Evolutionary conservation across 2,113 vertebrate genomes (phyloP).

Genomic region (Hiodon tergisus): DNA sequence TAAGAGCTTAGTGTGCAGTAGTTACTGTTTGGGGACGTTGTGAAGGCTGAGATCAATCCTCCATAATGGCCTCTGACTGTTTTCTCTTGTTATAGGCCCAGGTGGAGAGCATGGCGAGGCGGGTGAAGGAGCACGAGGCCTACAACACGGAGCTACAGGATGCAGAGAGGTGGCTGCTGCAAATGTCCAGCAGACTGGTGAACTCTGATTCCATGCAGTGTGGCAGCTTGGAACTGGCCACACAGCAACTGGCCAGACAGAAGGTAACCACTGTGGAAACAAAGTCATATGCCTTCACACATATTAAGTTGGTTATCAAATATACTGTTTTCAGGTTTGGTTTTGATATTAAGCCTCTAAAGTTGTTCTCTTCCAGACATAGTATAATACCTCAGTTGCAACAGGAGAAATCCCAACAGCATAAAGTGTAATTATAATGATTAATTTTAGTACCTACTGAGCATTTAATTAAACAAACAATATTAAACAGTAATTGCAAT

Average conservation of each 20-base stretch:
- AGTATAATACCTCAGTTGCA: no score
- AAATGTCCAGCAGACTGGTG: slow-evolving; percentile 90
- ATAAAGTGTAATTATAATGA: no score
- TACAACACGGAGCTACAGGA: slow-evolving; percentile 88
- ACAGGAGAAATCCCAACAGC: no score
- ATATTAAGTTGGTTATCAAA: background rate
- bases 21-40: background rate
- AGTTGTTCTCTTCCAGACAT: no score
- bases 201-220: slow-evolving; percentile 76
- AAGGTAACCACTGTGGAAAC: slow-evolving; percentile 65
- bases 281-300: background rate
- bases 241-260: slow-evolving; percentile 88
- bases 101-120: slow-evolving; percentile 68
- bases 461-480: no score
- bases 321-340: background rate
- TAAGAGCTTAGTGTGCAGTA: slow-evolving; percentile 45
- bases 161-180: slow-evolving; percentile 89
- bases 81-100: slow-evolving; percentile 56
- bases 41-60: background rate
- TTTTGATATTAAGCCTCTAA: no score
- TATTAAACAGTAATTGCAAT: no score
- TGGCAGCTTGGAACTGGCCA: slow-evolving; percentile 76
- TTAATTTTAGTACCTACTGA: no score
- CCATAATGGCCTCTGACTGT: background rate
- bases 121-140: slow-evolving; percentile 85